These are phyloP conservation scores for Equus przewalskii DNA, from an alignment of 2,113 vertebrate genomes.

Conservation along the genomic window DNA sequence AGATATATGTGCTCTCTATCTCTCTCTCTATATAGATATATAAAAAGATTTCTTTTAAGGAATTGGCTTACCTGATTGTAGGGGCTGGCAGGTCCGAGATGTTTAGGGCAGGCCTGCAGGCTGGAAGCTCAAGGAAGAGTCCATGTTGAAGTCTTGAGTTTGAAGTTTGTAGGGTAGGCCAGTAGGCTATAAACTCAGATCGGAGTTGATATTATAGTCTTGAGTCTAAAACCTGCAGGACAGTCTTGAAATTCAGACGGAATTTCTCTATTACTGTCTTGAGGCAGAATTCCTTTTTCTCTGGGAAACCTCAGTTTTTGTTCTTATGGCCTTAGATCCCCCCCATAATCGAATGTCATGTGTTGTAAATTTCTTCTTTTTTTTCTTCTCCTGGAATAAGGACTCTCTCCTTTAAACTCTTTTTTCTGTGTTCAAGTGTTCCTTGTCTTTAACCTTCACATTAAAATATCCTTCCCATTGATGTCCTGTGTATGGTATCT, in stretches of 20 bases:
- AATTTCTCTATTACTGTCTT: neutral
- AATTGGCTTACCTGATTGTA: neutral
- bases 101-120: neutral
- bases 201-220: neutral
- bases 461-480: neutral
- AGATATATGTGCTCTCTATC: neutral
- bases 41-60: neutral
- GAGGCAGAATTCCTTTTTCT: neutral
- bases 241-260: neutral
- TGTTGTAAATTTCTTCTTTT: neutral
- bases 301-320: neutral
- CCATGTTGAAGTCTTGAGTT: neutral
- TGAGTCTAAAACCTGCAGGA: neutral
- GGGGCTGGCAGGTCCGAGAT: neutral
- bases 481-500: neutral
- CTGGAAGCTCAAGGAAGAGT: neutral
- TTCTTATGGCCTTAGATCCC: neutral
- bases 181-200: neutral
- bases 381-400: neutral
- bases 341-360: neutral
- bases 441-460: neutral
- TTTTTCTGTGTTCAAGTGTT: neutral
- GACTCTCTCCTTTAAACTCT: neutral
- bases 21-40: neutral
- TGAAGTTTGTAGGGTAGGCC: neutral